These are phyloP conservation scores for Cabera pusaria DNA, from an alignment of 2,888 invertebrate species.

Conservation along the genomic window DNA sequence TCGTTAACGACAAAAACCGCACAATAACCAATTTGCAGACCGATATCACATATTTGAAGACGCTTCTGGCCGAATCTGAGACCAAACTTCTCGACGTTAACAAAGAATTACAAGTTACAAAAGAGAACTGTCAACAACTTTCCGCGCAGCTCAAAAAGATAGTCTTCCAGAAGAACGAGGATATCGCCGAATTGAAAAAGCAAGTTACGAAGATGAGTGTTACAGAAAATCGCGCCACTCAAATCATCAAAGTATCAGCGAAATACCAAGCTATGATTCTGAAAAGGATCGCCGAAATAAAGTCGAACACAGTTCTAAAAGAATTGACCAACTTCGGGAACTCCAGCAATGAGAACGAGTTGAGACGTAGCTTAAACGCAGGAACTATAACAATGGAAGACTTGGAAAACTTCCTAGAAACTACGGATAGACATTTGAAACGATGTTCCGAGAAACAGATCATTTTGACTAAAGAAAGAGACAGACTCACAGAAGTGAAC, in stretches of 20 bases:
- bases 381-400: constrained; percentile 74
- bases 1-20: constrained; percentile 69
- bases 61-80: constrained; percentile 69
- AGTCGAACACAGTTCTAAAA: constrained; percentile 66
- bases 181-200: constrained; percentile 68
- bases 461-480: constrained; percentile 65
- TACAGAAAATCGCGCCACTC: constrained; percentile 65
- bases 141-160: constrained; percentile 70
- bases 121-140: constrained; percentile 65
- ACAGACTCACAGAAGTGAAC: constrained; percentile 64
- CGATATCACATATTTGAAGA: constrained; percentile 64
- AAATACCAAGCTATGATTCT: constrained; percentile 75
- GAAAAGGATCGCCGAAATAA: constrained; percentile 71
- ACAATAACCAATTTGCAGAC: constrained; percentile 66
- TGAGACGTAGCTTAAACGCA: constrained; percentile 56
- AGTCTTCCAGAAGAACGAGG: constrained; percentile 71
- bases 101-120: constrained; percentile 64
- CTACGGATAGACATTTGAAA: constrained; percentile 66
- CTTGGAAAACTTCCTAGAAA: constrained; percentile 72
- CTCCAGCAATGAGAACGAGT: constrained; percentile 55
- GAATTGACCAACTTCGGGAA: constrained; percentile 73
- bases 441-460: constrained; percentile 67
- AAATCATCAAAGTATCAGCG: constrained; percentile 74
- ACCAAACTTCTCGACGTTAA: constrained; percentile 63
- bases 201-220: constrained; percentile 67